These are phyloP conservation scores for Coecobrya sp. DNA, from an alignment of 2,888 invertebrate species.

Conservation along the genomic window DNA sequence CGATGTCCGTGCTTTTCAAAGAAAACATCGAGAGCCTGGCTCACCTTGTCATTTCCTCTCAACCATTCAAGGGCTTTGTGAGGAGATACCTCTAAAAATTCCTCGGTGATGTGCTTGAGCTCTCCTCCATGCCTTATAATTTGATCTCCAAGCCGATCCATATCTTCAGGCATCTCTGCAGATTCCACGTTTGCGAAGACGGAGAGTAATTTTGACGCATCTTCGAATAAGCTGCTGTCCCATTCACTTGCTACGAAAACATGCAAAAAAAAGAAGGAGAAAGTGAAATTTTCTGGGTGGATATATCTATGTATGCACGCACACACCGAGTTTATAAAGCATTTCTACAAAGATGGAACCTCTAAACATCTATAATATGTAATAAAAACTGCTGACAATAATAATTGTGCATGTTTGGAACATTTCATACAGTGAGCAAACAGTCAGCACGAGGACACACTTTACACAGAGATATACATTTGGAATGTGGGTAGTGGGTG, in stretches of 20 bases:
- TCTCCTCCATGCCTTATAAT: constrained; percentile 88
- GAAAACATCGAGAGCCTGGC: constrained; percentile 89
- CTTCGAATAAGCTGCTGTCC: constrained; percentile 91
- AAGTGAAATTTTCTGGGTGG: not conserved
- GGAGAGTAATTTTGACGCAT: constrained; percentile 91
- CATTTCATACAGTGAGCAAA: not conserved
- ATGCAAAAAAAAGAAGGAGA: constrained; percentile 9
- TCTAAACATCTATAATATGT: not conserved
- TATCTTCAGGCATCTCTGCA: constrained; percentile 91
- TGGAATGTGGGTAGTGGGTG: not conserved
- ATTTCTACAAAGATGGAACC: not conserved
- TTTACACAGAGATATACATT: not conserved
- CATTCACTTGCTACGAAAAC: constrained; percentile 89
- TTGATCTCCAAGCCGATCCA: constrained; percentile 88
- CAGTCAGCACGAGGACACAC: not conserved
- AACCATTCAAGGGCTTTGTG: constrained; percentile 90
- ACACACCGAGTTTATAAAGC: not conserved
- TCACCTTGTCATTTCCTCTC: constrained; percentile 88
- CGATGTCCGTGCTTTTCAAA: constrained; percentile 92
- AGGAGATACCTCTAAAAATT: constrained; percentile 87
- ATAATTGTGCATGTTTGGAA: not conserved
- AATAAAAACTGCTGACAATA: constrained; percentile 27
- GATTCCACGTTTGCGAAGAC: constrained; percentile 92
- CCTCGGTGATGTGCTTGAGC: constrained; percentile 88
- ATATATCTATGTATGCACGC: not conserved